Percentiles rank a stretch among this genome's conserved stretches.
These are phyloP conservation scores for Araneus ventricosus DNA, from an alignment of 1,140 invertebrate genomes.

Conservation along the genomic window DNA sequence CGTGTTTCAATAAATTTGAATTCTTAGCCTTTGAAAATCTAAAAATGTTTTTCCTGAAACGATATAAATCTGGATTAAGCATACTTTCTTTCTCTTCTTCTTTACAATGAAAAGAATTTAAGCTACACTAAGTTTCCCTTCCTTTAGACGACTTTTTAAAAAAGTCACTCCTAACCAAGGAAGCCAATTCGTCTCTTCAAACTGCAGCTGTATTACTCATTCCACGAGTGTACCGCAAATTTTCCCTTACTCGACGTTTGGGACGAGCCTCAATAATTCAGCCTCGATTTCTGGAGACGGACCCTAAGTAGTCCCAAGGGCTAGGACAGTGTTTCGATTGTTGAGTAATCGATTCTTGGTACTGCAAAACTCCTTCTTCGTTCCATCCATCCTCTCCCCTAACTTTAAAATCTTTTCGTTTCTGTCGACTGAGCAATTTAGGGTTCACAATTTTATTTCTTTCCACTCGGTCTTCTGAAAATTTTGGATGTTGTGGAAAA, in stretches of 20 bases:
- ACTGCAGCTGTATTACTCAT: neutral
- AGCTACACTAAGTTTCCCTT: too few species aligned
- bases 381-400: neutral
- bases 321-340: constrained; percentile 34
- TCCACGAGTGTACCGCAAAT: neutral
- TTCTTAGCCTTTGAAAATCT: too few species aligned
- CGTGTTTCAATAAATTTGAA: too few species aligned
- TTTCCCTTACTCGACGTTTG: neutral
- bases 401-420: neutral
- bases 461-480: neutral
- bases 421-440: neutral
- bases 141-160: neutral
- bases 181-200: neutral
- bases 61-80: too few species aligned
- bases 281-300: neutral
- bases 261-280: constrained; percentile 34
- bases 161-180: neutral
- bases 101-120: too few species aligned
- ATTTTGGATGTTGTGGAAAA: neutral
- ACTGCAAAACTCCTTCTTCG: neutral
- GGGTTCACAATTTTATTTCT: neutral
- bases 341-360: constrained; percentile 31
- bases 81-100: too few species aligned
- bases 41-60: too few species aligned
- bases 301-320: constrained; percentile 1